Evolutionary conservation across 2,113 vertebrate species (phyloP).

Genomic region (Bos taurus): DNA sequence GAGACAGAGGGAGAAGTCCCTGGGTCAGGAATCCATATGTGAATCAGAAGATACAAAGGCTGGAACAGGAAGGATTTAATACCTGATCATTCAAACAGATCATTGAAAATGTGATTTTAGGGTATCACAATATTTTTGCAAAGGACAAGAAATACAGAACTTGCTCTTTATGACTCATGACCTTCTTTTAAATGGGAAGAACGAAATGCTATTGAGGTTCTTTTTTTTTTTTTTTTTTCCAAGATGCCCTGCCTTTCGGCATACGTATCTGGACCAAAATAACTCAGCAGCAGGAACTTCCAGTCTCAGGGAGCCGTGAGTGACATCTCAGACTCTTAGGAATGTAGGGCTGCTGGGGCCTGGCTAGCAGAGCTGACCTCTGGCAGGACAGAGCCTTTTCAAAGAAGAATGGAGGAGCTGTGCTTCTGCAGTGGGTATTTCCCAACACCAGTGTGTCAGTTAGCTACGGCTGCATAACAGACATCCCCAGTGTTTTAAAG

Average conservation of each 20-base stretch:
- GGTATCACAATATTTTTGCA: neutral
- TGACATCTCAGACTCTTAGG: neutral
- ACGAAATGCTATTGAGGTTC: neutral
- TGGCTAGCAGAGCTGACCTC: neutral
- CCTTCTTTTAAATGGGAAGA: neutral
- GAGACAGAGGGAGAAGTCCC: neutral
- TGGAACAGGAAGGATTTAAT: neutral
- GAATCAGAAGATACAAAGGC: neutral
- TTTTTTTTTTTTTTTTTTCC: neutral
- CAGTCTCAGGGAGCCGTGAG: neutral
- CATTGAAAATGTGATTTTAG: neutral
- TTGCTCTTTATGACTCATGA: neutral
- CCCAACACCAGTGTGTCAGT: neutral
- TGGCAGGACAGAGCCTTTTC: neutral
- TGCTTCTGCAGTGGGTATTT: too few species aligned
- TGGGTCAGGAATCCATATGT: neutral
- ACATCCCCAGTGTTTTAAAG: neutral
- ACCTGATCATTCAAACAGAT: neutral
- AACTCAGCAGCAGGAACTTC: neutral
- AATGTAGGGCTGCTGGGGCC: neutral
- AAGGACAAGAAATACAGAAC: neutral
- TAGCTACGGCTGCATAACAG: neutral
- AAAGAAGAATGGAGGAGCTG: neutral
- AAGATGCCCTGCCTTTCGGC: neutral
- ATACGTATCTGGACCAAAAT: neutral